Percentiles rank a stretch among this genome's conserved stretches.
These are phyloP conservation scores for Holotrichia oblita DNA, from an alignment of 1,140 invertebrate species.

Conservation along the genomic window DNA sequence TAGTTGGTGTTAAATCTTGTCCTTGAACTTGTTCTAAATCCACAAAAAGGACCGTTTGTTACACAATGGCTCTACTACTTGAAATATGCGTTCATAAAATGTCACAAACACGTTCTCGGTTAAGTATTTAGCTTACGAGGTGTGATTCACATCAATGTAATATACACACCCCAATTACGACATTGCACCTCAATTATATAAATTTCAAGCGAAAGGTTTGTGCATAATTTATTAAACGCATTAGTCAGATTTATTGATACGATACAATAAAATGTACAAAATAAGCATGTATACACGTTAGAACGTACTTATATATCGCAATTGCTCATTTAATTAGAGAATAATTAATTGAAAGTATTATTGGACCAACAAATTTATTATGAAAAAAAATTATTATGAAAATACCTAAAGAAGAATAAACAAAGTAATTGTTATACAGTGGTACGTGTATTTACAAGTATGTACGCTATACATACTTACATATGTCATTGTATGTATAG, in stretches of 20 bases:
- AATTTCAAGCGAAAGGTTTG: conserved; percentile 14
- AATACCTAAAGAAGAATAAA: no score
- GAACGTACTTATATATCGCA: no score
- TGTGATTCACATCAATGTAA: not conserved
- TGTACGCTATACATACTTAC: no score
- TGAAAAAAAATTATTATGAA: no score
- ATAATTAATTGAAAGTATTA: no score
- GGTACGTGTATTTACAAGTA: no score
- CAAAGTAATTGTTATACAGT: no score
- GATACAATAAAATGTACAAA: no score
- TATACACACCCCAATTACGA: conserved; percentile 2
- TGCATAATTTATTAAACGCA: not conserved
- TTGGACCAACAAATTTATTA: no score
- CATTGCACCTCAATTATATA: not conserved
- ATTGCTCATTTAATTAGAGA: no score
- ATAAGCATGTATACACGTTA: no score
- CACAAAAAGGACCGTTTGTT: not conserved
- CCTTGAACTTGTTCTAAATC: conserved; percentile 33
- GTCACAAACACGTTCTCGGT: not conserved
- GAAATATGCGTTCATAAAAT: conserved; percentile 20
- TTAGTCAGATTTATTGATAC: not conserved
- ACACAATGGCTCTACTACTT: not conserved
- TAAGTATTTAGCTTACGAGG: conserved; percentile 3
- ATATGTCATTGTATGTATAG: no score
- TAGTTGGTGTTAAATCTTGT: not conserved